Evolutionary conservation across 1,140 invertebrate genomes (phyloP).

Genomic region (Anoplolepis gracilipes): DNA sequence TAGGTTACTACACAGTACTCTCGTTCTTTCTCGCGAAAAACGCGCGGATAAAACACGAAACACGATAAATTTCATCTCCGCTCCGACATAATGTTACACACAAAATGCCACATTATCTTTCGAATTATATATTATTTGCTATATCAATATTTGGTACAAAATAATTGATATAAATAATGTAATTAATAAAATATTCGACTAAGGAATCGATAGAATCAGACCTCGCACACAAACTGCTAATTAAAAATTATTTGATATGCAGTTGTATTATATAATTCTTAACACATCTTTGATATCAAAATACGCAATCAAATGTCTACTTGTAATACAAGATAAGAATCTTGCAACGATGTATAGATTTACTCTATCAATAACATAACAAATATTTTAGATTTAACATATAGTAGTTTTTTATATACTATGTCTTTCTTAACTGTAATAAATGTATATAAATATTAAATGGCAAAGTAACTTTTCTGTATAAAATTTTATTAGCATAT

Average conservation of each 20-base stretch:
- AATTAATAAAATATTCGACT: conserved; percentile 13
- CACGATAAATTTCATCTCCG: conserved; percentile 14
- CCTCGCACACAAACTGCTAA: neutral
- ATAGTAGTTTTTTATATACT: conserved; percentile 14
- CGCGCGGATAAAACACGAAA: neutral
- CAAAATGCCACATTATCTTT: conserved; percentile 24
- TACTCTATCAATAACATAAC: neutral
- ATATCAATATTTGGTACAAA: conserved; percentile 20
- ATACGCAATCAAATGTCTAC: neutral
- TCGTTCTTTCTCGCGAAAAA: neutral
- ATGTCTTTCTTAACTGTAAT: neutral
- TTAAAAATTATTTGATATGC: neutral
- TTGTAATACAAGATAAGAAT: neutral
- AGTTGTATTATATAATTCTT: neutral
- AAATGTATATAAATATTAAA: neutral
- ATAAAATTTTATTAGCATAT: conserved; percentile 39
- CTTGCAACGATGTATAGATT: neutral
- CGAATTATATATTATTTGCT: neutral
- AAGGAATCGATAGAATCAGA: conserved; percentile 1
- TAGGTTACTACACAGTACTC: neutral
- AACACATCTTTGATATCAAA: conserved; percentile 14
- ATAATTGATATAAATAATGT: conserved; percentile 19
- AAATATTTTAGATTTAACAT: conserved; percentile 33
- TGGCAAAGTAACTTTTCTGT: conserved; percentile 46
- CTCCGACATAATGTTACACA: conserved; percentile 6